Conservation (phyloP, 2,113 vertebrate species). For the Heptranchias perlo region DNA sequence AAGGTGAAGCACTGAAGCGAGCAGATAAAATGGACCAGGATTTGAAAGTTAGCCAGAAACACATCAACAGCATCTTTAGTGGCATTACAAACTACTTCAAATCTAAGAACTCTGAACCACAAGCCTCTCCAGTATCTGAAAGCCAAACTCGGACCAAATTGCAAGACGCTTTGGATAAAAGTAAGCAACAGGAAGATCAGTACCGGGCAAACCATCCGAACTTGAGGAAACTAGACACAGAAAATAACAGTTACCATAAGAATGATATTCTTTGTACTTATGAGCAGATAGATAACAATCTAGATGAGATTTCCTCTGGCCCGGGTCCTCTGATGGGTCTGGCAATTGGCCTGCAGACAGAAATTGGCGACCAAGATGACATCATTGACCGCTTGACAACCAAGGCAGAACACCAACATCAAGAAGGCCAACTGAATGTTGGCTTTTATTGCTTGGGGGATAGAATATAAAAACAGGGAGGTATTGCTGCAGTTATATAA, state of each 20-base stretch:
- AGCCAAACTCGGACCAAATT: conserved; percentile 62
- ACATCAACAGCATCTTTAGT: conserved; percentile 89
- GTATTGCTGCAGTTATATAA: too few species aligned
- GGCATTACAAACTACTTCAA: conserved; percentile 90
- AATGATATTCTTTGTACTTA: conserved; percentile 69
- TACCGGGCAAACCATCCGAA: conserved; percentile 87
- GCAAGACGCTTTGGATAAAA: conserved; percentile 68
- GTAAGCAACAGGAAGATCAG: conserved; percentile 75
- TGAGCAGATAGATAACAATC: conserved; percentile 79
- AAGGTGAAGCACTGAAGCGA: conserved; percentile 81
- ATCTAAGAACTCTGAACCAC: conserved; percentile 67
- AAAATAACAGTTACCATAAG: conserved; percentile 60
- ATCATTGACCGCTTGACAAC: conserved; percentile 69
- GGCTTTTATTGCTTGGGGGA: too few species aligned
- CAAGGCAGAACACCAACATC: conserved; percentile 82
- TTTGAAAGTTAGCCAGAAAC: conserved; percentile 84
- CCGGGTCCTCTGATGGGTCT: conserved; percentile 80
- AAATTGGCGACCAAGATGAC: conserved; percentile 83
- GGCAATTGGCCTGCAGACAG: conserved; percentile 81
- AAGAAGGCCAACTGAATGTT: too few species aligned
- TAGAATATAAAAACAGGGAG: too few species aligned
- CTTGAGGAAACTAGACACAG: conserved; percentile 69
- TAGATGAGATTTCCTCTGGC: conserved; percentile 85
- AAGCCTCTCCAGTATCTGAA: conserved; percentile 52
- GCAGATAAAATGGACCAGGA: conserved; percentile 90